Base-by-base conservation (phyloP, 2,888 invertebrate species). In the Xestia sexstrigata region DNA sequence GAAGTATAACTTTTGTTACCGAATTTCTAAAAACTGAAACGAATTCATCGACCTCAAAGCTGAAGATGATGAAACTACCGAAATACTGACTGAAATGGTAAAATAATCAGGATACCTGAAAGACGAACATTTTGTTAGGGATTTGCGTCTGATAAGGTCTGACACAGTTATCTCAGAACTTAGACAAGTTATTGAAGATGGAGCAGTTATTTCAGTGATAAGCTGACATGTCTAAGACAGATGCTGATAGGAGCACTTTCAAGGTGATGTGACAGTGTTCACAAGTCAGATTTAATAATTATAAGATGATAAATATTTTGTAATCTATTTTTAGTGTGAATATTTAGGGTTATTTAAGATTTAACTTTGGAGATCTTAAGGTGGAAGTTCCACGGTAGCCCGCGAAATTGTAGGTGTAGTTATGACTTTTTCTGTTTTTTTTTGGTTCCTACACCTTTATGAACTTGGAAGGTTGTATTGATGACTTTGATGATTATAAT, bases 201-300 rank as follows among this genome's bases (percentile, higher is more conserved):
- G 89, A 85, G 78, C 73, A 87, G 89, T 89, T 92, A 88, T 90
- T 89, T 86, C 82, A 68, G 78, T 82, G 92, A 92, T 92, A 92
- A 92, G 87, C 87, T 89, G 91, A 90, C 92, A 90, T 84, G 83
- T 87, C 81, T 82, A 78, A 89, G 91, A 91, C 89, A 89, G 89
- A 89, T 89, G 84, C 83, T 81, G 89, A 89, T 88, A 88, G 42
- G 72, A 79, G 70, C 35, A 67, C 42, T 76, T 86, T 88, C 91
- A 89, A 92, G 93, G 92, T 88, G 79, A 84, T 78, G 13, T 4
- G 42, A 73, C 79, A 86, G 55, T 83, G 66, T 75, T 83, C 84
- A 86, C 74, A 78, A 75, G 66, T 67, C 26, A 72, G 39, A 63
- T 72, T 52, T 77, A 72, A 70, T 81, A 66, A 72, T 70, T 72